Percentiles rank a stretch among this genome's conserved stretches.
phyloP scores from a whole-genome alignment of 2,113 vertebrate genomes.

The Engystomops pustulosus region DNA sequence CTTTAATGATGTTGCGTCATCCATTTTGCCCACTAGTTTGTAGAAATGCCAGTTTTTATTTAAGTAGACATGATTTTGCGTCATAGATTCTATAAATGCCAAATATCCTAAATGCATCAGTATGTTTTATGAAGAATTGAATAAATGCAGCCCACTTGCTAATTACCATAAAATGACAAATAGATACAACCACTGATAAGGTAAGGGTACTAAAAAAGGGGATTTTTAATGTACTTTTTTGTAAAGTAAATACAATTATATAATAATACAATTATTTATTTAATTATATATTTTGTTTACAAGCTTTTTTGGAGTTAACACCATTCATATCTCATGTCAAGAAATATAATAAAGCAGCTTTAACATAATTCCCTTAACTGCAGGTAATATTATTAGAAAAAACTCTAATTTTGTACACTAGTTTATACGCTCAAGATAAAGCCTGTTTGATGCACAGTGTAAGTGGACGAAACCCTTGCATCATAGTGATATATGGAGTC shows the following conservation, averaged over 20 bases:
- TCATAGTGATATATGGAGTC: too few relatives aligned
- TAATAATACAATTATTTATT: too few relatives aligned
- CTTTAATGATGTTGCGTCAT: slow-evolving; percentile 5
- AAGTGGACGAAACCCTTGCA: too few relatives aligned
- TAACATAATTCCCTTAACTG: too few relatives aligned
- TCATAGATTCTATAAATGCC: slow-evolving; percentile 1
- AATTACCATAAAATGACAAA: background rate
- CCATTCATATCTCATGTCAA: too few relatives aligned
- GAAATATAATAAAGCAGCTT: too few relatives aligned
- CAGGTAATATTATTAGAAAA: too few relatives aligned
- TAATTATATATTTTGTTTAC: too few relatives aligned
- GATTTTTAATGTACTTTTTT: background rate
- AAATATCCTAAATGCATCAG: background rate
- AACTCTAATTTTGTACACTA: too few relatives aligned
- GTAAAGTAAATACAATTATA: background rate
- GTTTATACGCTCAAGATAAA: too few relatives aligned
- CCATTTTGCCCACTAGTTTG: slow-evolving; percentile 8
- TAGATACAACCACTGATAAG: background rate
- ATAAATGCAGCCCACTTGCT: slow-evolving; percentile 6
- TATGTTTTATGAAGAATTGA: background rate
- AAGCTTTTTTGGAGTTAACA: too few relatives aligned
- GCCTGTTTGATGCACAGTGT: too few relatives aligned
- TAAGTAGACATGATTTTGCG: background rate
- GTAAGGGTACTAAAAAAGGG: background rate
- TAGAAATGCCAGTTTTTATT: slow-evolving; percentile 19